phyloP scores from a whole-genome alignment of 2,113 vertebrate species.

The Smithornis capensis region DNA sequence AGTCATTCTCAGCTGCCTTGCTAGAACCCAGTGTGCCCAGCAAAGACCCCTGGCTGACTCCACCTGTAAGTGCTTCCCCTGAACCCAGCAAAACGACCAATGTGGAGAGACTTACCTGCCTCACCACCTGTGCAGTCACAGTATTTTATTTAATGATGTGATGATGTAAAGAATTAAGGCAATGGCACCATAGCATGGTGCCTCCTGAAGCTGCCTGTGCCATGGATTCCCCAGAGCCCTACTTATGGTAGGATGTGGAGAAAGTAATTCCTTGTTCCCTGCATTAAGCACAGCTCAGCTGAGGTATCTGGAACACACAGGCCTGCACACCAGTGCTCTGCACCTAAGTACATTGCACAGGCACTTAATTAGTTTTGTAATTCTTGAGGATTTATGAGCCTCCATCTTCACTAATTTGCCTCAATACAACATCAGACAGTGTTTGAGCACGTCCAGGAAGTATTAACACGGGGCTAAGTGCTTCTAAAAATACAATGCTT shows the following conservation, averaged over 20 bases:
- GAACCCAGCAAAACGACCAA: not conserved
- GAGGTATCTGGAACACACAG: not conserved
- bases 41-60: not conserved
- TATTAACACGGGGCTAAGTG: not conserved
- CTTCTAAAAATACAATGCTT: not conserved
- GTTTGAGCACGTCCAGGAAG: not conserved
- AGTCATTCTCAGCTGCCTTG: not conserved
- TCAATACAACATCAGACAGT: not conserved
- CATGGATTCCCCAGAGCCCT: not conserved
- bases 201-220: not conserved
- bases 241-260: accelerated
- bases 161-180: not conserved
- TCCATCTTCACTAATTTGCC: not conserved
- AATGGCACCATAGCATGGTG: not conserved
- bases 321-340: not conserved
- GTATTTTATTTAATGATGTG: not conserved
- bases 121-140: accelerated
- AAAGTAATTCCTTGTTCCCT: not conserved
- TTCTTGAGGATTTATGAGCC: slow-evolving; percentile 4
- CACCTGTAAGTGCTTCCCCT: not conserved
- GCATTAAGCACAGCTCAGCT: not conserved
- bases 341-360: accelerated
- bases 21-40: not conserved
- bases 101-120: not conserved
- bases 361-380: not conserved